Percentiles rank a stretch among this genome's conserved stretches.
Conservation (phyloP, 1,140 invertebrate species). For the Manduca sexta region DNA sequence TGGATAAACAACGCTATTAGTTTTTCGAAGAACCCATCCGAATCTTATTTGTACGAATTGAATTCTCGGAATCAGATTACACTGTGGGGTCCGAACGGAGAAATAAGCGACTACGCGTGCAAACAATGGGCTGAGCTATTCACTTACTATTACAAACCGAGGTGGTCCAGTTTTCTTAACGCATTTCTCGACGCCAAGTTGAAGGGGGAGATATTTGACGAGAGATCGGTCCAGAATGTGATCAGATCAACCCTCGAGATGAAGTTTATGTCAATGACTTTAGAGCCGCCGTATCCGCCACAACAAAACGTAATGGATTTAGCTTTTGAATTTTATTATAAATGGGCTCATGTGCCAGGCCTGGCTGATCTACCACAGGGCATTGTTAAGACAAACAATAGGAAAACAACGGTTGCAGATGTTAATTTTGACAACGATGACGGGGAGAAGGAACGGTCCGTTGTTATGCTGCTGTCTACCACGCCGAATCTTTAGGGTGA, state of each 20-base stretch:
- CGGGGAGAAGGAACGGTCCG: constrained; percentile 13
- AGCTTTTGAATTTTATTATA: constrained; percentile 40
- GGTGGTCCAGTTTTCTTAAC: constrained; percentile 79
- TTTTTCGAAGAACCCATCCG: constrained; percentile 53
- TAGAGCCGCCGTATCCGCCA: too few species aligned
- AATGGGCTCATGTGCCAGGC: constrained; percentile 47
- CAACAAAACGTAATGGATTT: constrained; percentile 8
- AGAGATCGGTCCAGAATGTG: constrained; percentile 33
- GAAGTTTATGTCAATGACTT: constrained; percentile 24
- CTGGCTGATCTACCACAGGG: constrained; percentile 43
- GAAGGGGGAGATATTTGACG: constrained; percentile 65
- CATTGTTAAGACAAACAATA: constrained; percentile 23
- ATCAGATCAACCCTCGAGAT: constrained; percentile 40
- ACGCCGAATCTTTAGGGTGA: not conserved
- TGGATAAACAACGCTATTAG: constrained; percentile 84
- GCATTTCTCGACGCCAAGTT: constrained; percentile 67
- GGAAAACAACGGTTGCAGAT: constrained; percentile 34
- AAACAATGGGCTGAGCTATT: constrained; percentile 90
- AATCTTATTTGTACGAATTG: constrained; percentile 78
- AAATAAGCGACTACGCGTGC: constrained; percentile 91
- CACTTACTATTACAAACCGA: constrained; percentile 77
- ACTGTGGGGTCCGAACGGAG: constrained; percentile 90
- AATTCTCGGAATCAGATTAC: constrained; percentile 95
- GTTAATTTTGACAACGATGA: constrained; percentile 24
- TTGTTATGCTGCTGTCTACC: constrained; percentile 8